These are phyloP conservation scores for Lycaon pictus DNA, from an alignment of 2,113 vertebrate species.

Conservation along the genomic window DNA sequence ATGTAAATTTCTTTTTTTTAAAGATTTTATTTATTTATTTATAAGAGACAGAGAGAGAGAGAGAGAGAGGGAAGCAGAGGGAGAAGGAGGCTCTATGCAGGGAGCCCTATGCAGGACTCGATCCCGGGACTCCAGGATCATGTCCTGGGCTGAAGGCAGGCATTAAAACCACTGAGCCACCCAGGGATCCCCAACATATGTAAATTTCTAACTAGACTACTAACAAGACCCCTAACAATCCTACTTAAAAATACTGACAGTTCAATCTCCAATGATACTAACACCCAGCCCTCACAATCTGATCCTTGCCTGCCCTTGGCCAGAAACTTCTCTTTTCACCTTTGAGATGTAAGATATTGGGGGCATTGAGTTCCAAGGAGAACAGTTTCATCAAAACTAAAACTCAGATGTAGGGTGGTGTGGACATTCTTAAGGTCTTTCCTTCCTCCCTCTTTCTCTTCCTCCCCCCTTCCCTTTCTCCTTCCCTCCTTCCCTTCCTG, in stretches of 20 bases:
- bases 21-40: too few relatives aligned
- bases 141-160: too few relatives aligned
- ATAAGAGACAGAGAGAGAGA: too few relatives aligned
- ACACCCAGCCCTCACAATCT: background rate
- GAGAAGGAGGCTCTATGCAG: too few relatives aligned
- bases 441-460: background rate
- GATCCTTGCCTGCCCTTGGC: background rate
- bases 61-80: too few relatives aligned
- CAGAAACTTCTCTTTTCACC: background rate
- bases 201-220: conserved; percentile 27
- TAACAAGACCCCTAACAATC: background rate
- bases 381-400: background rate
- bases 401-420: background rate
- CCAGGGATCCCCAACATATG: background rate
- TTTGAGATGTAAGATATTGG: conserved; percentile 12
- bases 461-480: background rate
- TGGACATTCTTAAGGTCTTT: background rate
- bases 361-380: background rate
- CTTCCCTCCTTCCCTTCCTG: background rate
- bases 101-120: too few relatives aligned
- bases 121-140: too few relatives aligned
- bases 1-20: background rate
- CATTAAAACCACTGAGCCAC: too few relatives aligned
- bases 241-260: background rate
- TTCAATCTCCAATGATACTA: background rate